phyloP scores from a whole-genome alignment of 1,140 invertebrate genomes.

The Philaenus spumarius region DNA sequence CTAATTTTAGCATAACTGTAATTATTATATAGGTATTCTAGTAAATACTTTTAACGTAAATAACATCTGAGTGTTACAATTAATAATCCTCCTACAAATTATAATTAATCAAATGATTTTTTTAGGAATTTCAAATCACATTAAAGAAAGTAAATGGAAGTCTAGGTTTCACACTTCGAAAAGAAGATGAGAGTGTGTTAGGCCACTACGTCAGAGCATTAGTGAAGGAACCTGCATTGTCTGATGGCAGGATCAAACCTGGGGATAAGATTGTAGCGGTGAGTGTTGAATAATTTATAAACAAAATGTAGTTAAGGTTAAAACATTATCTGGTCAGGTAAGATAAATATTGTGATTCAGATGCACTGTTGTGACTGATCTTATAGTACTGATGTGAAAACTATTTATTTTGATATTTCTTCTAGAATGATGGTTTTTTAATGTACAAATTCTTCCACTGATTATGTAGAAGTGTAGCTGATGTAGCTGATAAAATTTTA shows the following conservation, averaged over 20 bases:
- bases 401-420: no score
- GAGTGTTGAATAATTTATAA: slow-evolving; percentile 32
- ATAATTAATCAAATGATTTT: slow-evolving; percentile 17
- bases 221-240: slow-evolving; percentile 75
- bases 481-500: no score
- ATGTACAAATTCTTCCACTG: no score
- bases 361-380: no score
- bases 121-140: slow-evolving; percentile 79
- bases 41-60: neutral
- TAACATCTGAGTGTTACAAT: neutral
- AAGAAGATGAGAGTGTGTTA: slow-evolving; percentile 69
- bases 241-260: slow-evolving; percentile 72
- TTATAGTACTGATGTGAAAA: no score
- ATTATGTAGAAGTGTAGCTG: no score
- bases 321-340: no score
- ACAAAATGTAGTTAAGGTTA: no score
- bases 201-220: slow-evolving; percentile 81
- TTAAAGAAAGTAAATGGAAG: slow-evolving; percentile 79
- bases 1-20: no score
- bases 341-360: no score
- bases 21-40: no score
- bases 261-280: slow-evolving; percentile 81
- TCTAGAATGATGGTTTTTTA: no score
- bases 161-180: slow-evolving; percentile 77
- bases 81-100: neutral